Conservation (phyloP, 1,140 invertebrate species). For the Calosoma granatense region DNA sequence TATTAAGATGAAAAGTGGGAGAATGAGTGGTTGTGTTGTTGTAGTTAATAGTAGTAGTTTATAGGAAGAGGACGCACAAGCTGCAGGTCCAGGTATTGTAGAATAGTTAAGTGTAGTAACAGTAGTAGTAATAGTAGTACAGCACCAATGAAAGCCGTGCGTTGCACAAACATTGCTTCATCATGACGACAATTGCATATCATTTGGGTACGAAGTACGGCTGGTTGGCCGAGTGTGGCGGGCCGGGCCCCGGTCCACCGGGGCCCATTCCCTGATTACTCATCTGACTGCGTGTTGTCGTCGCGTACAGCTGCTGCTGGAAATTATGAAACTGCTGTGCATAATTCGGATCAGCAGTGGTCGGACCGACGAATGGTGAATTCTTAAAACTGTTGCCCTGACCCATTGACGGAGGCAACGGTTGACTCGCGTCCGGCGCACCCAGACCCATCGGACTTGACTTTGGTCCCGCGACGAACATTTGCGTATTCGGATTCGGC, state of each 20-base stretch:
- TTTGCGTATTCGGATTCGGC: slow-evolving; percentile 38
- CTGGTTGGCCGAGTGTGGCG: slow-evolving; percentile 30
- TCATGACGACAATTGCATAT: not conserved
- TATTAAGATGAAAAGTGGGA: too few relatives aligned
- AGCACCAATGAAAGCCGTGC: not conserved
- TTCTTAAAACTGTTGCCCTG: slow-evolving; percentile 65
- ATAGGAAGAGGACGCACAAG: too few relatives aligned
- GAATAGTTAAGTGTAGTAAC: too few relatives aligned
- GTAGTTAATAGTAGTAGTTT: too few relatives aligned
- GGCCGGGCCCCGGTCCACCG: slow-evolving; percentile 25
- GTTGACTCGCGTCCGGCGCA: slow-evolving; percentile 53
- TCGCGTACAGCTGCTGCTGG: slow-evolving; percentile 88
- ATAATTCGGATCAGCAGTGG: slow-evolving; percentile 81
- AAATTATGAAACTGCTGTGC: slow-evolving; percentile 92
- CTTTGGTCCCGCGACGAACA: slow-evolving; percentile 41
- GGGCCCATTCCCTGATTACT: slow-evolving; percentile 31
- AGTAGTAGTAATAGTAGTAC: too few relatives aligned
- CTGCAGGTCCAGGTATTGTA: too few relatives aligned
- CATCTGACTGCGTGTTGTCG: slow-evolving; percentile 60
- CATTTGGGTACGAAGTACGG: slow-evolving; percentile 33
- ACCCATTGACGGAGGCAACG: slow-evolving; percentile 69
- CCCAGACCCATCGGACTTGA: slow-evolving; percentile 45
- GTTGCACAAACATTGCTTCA: not conserved
- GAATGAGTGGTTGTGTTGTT: too few relatives aligned
- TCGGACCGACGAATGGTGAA: slow-evolving; percentile 70